Percentiles rank a stretch among this genome's conserved stretches.
Conservation (phyloP, 2,113 vertebrate species). For the Oreochromis spilurus region DNA sequence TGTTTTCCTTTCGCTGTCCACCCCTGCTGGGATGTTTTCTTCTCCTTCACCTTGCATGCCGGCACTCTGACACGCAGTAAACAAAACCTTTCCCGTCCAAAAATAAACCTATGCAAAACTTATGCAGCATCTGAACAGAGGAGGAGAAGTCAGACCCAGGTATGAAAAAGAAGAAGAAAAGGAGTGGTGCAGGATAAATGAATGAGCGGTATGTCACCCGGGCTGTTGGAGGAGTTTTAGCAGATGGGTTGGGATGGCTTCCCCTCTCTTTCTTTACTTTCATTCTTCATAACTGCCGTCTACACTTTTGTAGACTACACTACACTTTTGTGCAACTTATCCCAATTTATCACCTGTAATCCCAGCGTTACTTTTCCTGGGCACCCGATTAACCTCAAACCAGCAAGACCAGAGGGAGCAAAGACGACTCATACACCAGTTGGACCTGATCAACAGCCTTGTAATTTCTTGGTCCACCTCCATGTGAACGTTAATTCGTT, state of each 20-base stretch:
- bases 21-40: not conserved
- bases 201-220: conserved; percentile 65
- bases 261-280: not conserved
- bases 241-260: not conserved
- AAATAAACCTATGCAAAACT: not conserved
- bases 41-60: not conserved
- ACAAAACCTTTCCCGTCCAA: not conserved
- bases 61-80: not conserved
- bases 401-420: not conserved
- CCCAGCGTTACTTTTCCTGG: not conserved
- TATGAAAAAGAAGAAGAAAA: not conserved
- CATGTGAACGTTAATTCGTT: accelerated
- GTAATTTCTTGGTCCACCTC: not conserved
- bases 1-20: not conserved
- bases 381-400: not conserved
- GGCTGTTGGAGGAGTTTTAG: conserved; percentile 63
- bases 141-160: not conserved
- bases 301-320: not conserved
- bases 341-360: not conserved
- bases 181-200: conserved; percentile 22
- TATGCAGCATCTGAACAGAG: not conserved
- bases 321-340: not conserved
- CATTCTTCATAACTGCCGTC: not conserved
- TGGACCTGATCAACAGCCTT: not conserved
- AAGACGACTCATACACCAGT: not conserved